These are phyloP conservation scores for Seladonia tumulorum DNA, from an alignment of 2,888 invertebrate genomes.

Conservation along the genomic window DNA sequence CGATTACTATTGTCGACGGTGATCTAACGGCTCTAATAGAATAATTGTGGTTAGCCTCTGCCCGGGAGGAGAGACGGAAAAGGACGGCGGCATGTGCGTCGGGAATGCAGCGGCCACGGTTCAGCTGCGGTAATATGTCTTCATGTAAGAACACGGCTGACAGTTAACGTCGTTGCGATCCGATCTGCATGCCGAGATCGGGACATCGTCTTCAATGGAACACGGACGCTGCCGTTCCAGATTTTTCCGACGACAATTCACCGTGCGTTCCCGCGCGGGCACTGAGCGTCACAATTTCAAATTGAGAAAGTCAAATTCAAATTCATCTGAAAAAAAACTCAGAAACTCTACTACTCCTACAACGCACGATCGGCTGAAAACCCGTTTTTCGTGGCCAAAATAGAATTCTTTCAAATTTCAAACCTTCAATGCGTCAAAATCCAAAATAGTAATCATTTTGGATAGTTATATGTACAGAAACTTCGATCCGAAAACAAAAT, in stretches of 20 bases:
- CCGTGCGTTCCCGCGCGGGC: background rate
- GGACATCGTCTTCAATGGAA: conserved; percentile 54
- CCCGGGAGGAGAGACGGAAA: conserved; percentile 44
- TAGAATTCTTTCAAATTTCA: too few relatives aligned
- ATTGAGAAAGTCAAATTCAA: too few relatives aligned
- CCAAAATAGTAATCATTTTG: too few relatives aligned
- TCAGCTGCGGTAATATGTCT: conserved; percentile 75
- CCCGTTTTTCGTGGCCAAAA: too few relatives aligned
- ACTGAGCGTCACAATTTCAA: background rate
- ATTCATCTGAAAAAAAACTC: too few relatives aligned
- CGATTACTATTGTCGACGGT: conserved; percentile 64
- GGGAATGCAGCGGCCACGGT: conserved; percentile 68
- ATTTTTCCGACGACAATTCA: conserved; percentile 30
- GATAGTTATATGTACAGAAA: too few relatives aligned
- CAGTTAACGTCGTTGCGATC: conserved; percentile 59
- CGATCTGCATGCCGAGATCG: conserved; percentile 61
- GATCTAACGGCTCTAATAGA: conserved; percentile 71
- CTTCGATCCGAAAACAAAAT: too few relatives aligned
- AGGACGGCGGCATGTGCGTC: conserved; percentile 46
- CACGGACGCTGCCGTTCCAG: conserved; percentile 36
- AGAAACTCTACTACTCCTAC: too few relatives aligned
- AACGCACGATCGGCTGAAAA: too few relatives aligned
- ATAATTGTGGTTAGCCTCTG: conserved; percentile 68
- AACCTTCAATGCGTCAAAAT: too few relatives aligned
- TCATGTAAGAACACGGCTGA: conserved; percentile 68